These are phyloP conservation scores for Lycaena phlaeas DNA, from an alignment of 2,888 invertebrate species.

Conservation along the genomic window DNA sequence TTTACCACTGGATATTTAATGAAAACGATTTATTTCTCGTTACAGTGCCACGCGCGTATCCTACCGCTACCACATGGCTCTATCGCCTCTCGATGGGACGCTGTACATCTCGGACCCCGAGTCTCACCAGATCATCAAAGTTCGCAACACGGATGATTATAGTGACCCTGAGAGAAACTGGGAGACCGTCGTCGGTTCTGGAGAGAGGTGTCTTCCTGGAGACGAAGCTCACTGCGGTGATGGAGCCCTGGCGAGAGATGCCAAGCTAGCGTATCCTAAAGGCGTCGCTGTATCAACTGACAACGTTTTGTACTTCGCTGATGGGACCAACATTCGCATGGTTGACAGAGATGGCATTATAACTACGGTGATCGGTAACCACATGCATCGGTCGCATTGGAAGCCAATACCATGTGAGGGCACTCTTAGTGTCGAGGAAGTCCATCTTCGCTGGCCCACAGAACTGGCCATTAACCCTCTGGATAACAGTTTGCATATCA, in stretches of 20 bases:
- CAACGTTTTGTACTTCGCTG: slow-evolving; percentile 94
- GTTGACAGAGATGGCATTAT: slow-evolving; percentile 94
- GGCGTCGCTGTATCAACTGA: slow-evolving; percentile 95
- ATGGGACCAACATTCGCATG: slow-evolving; percentile 95
- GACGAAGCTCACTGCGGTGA: slow-evolving; percentile 97
- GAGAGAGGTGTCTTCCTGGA: slow-evolving; percentile 92
- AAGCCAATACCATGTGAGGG: slow-evolving; percentile 95
- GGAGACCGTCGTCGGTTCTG: slow-evolving; percentile 96
- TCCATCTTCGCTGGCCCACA: slow-evolving; percentile 96
- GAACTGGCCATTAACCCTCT: slow-evolving; percentile 94
- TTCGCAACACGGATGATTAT: slow-evolving; percentile 86
- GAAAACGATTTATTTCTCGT: no score
- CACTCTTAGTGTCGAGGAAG: slow-evolving; percentile 91
- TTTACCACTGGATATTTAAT: no score
- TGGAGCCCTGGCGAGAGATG: slow-evolving; percentile 92
- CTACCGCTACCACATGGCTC: slow-evolving; percentile 96
- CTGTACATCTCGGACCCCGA: slow-evolving; percentile 97
- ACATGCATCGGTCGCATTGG: slow-evolving; percentile 95
- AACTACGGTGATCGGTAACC: slow-evolving; percentile 92
- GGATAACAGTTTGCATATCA: slow-evolving; percentile 94
- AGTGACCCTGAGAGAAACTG: slow-evolving; percentile 92
- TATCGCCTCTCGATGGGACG: slow-evolving; percentile 94
- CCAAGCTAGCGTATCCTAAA: slow-evolving; percentile 96
- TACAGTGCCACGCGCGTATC: slow-evolving; percentile 92
- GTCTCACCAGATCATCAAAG: slow-evolving; percentile 93